Evolutionary conservation across 1,140 invertebrate species (phyloP).

Genomic region (Popillia japonica): DNA sequence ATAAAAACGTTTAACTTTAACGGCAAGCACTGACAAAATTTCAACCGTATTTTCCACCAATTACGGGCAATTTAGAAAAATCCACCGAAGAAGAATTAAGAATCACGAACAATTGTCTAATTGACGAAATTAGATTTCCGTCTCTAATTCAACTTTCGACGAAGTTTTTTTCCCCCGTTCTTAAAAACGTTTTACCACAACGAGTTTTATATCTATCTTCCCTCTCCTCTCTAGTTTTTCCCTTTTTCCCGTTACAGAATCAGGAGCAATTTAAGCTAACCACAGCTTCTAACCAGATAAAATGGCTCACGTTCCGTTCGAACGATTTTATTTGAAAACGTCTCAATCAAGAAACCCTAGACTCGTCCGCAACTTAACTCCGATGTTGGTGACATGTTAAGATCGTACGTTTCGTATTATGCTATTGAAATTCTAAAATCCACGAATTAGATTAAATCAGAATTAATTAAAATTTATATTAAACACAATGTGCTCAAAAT

Average conservation of each 20-base stretch:
- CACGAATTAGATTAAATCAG: too few species aligned
- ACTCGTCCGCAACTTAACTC: conserved; percentile 55
- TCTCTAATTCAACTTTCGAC: conserved; percentile 19
- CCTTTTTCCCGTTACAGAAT: conserved; percentile 40
- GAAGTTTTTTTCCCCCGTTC: background rate
- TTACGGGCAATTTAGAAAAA: too few species aligned
- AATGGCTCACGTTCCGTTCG: conserved; percentile 36
- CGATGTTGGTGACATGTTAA: background rate
- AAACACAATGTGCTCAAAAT: too few species aligned
- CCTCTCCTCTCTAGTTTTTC: background rate
- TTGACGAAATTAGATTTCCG: conserved; percentile 27
- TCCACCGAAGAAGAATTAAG: conserved; percentile 13
- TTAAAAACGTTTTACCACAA: conserved; percentile 3
- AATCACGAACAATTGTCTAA: conserved; percentile 16
- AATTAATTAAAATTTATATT: too few species aligned
- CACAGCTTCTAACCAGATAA: conserved; percentile 43
- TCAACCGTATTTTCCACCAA: too few species aligned
- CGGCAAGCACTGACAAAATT: too few species aligned
- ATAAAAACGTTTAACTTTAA: too few species aligned
- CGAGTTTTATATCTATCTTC: too few species aligned
- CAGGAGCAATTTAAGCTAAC: conserved; percentile 42
- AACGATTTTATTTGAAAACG: conserved; percentile 43
- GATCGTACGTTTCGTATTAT: conserved; percentile 21
- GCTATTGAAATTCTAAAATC: too few species aligned
- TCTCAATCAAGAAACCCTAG: conserved; percentile 58